A percentile compares a stretch with the other conserved stretches of the same genome.
These are phyloP conservation scores for Buceros bicornis DNA, from an alignment of 2,797 vertebrate species.

Conservation along the genomic window DNA sequence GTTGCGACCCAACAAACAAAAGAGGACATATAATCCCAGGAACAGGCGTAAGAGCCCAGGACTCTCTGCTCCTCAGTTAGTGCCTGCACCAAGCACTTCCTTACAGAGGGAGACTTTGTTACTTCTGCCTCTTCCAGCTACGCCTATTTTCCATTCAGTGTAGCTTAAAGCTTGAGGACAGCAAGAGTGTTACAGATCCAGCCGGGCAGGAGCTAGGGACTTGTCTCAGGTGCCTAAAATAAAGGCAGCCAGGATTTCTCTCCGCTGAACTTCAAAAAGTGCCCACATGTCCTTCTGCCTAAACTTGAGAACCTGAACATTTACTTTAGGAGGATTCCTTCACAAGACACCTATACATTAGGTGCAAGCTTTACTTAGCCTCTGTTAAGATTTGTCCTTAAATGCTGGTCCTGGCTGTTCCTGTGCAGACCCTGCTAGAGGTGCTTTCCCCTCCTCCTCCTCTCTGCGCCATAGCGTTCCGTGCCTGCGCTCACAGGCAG, in stretches of 20 bases:
- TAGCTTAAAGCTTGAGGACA: neutral
- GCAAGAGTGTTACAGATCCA: neutral
- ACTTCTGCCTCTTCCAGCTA: neutral
- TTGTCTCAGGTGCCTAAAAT: neutral
- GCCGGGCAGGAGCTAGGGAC: neutral
- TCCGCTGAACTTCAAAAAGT: neutral
- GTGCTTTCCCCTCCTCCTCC: neutral
- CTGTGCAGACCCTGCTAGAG: neutral
- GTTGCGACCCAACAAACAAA: neutral
- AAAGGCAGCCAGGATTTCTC: neutral
- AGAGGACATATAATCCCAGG: neutral
- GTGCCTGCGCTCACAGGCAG: fast-evolving
- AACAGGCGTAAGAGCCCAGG: fast-evolving
- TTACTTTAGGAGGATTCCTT: neutral
- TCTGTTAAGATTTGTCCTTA: neutral
- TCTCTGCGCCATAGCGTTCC: neutral
- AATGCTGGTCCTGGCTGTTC: neutral
- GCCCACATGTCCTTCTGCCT: neutral
- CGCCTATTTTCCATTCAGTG: neutral
- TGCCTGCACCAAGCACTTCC: neutral
- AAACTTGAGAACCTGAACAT: neutral
- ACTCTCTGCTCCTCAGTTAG: neutral
- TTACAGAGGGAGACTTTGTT: neutral
- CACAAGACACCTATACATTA: neutral
- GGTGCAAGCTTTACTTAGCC: neutral